Conservation (phyloP, 2,888 invertebrate species). For the Megalurothrips usitatus region DNA sequence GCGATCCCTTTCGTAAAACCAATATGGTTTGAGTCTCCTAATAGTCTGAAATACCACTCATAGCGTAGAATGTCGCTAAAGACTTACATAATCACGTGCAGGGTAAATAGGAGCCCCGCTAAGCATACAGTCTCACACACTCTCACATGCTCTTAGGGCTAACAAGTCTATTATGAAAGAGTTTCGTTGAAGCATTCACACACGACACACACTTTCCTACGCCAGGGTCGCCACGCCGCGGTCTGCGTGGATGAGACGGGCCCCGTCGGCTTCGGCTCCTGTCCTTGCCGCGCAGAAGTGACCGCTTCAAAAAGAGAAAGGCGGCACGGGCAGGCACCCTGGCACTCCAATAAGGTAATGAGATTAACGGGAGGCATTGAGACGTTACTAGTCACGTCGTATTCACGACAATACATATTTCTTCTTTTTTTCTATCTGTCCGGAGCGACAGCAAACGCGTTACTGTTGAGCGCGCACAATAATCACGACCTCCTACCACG, state of each 20-base stretch:
- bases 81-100: slow-evolving; percentile 7
- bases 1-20: slow-evolving; percentile 8
- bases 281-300: too few relatives aligned
- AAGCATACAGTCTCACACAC: slow-evolving; percentile 22
- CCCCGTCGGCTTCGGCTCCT: background rate
- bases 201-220: slow-evolving; percentile 15
- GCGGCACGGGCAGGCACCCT: too few relatives aligned
- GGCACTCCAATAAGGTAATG: background rate
- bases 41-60: slow-evolving; percentile 25
- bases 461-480: background rate
- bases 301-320: too few relatives aligned
- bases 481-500: background rate
- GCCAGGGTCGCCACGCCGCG: background rate
- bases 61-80: slow-evolving; percentile 12
- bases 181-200: background rate
- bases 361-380: slow-evolving; percentile 1
- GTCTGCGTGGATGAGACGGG: background rate
- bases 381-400: background rate
- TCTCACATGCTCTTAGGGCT: slow-evolving; percentile 26
- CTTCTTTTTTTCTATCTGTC: too few relatives aligned
- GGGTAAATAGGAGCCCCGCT: background rate
- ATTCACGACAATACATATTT: background rate
- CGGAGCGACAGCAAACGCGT: too few relatives aligned
- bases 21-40: slow-evolving; percentile 25
- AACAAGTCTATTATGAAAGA: slow-evolving; percentile 26